These are phyloP conservation scores for Peromyscus nudipes DNA, from an alignment of 2,797 vertebrate genomes.

Conservation along the genomic window DNA sequence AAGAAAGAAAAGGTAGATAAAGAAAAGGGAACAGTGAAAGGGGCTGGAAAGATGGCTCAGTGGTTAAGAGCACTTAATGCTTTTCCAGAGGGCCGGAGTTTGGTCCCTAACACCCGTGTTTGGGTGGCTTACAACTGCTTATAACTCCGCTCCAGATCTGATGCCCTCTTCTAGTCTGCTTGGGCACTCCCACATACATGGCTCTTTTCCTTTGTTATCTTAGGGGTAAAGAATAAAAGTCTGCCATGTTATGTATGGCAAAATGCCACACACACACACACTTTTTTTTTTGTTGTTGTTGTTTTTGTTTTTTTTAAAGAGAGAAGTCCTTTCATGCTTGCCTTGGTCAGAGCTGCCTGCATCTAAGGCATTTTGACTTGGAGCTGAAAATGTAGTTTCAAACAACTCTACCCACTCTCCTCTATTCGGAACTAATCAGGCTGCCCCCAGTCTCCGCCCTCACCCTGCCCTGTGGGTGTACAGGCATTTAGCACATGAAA, in stretches of 20 bases:
- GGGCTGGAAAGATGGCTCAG: not conserved
- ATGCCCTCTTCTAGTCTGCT: not conserved
- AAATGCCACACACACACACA: not conserved
- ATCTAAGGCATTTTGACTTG: not conserved
- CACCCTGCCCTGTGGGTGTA: accelerated
- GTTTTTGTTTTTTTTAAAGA: not conserved
- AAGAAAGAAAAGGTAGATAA: not conserved
- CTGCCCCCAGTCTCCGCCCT: too few relatives aligned
- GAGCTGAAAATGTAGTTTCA: not conserved
- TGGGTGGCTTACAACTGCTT: not conserved
- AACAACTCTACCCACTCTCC: not conserved
- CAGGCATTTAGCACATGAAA: not conserved
- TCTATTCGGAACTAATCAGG: too few relatives aligned
- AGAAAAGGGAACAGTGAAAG: too few relatives aligned
- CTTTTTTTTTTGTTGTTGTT: too few relatives aligned
- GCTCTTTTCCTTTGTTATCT: not conserved
- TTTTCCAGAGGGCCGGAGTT: not conserved
- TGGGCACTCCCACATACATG: not conserved
- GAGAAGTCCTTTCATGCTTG: not conserved
- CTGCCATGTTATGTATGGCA: not conserved
- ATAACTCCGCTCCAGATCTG: not conserved
- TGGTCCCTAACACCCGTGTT: too few relatives aligned
- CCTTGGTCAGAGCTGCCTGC: not conserved
- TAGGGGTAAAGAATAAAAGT: not conserved
- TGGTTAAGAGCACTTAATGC: not conserved